Conservation (phyloP, 2,113 vertebrate genomes). For the Laterallus jamaicensis region DNA sequence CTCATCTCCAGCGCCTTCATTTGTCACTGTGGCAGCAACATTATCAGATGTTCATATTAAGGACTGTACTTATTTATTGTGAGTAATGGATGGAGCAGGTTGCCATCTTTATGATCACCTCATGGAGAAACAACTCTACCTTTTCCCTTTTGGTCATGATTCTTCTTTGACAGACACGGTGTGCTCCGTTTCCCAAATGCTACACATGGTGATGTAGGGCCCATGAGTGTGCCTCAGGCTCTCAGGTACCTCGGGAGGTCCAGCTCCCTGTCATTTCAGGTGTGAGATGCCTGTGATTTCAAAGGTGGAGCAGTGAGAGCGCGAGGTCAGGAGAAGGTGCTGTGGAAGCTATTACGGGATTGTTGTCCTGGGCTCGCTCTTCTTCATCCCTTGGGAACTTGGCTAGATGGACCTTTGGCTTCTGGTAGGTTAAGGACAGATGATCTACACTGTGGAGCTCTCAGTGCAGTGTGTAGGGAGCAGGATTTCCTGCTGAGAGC, state of each 20-base stretch:
- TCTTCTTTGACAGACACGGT: neutral
- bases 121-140: neutral
- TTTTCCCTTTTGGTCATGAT: neutral
- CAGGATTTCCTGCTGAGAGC: neutral
- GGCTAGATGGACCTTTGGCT: neutral
- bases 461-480: rapidly evolving
- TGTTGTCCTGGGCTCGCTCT: neutral
- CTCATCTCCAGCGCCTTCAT: constrained; percentile 16
- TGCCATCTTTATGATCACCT: neutral
- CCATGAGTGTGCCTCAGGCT: neutral
- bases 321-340: neutral
- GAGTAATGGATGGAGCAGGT: constrained; percentile 31
- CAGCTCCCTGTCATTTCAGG: neutral
- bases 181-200: neutral
- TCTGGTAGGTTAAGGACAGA: neutral
- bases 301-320: neutral
- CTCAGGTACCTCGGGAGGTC: neutral
- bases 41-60: constrained; percentile 33
- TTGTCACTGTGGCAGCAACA: constrained; percentile 38
- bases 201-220: neutral
- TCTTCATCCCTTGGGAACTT: neutral
- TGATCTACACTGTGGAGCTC: rapidly evolving
- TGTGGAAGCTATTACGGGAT: rapidly evolving
- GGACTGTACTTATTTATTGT: constrained; percentile 26
- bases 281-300: neutral